Evolutionary conservation across 2,888 invertebrate species (phyloP).

Genomic region (Epinotia demarniana): DNA sequence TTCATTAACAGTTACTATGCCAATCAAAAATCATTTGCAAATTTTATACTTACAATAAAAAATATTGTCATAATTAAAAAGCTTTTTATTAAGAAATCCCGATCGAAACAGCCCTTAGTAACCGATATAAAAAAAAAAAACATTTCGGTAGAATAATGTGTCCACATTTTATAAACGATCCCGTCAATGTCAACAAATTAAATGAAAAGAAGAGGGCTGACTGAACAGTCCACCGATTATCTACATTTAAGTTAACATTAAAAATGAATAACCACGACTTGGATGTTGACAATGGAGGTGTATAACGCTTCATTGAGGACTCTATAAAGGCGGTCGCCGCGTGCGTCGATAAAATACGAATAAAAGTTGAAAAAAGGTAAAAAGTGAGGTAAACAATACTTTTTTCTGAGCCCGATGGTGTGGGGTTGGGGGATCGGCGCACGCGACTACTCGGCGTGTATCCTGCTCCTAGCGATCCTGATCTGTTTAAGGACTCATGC

Average conservation of each 20-base stretch:
- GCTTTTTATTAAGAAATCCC: constrained; percentile 25
- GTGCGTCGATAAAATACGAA: constrained; percentile 77
- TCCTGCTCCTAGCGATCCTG: neutral
- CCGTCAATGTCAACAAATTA: constrained; percentile 58
- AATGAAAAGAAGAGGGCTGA: constrained; percentile 53
- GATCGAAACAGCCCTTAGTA: neutral
- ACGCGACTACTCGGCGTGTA: constrained; percentile 53
- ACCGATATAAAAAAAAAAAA: constrained; percentile 22
- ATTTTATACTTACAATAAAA: constrained; percentile 31
- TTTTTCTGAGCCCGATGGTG: constrained; percentile 73
- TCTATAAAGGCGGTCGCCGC: constrained; percentile 73
- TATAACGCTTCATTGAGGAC: constrained; percentile 73
- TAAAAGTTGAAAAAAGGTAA: constrained; percentile 81
- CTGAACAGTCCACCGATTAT: constrained; percentile 67
- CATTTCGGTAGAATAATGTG: constrained; percentile 25
- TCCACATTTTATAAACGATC: constrained; percentile 47
- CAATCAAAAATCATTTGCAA: constrained; percentile 12
- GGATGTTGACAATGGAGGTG: constrained; percentile 69
- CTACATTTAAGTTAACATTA: constrained; percentile 76
- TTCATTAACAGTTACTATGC: constrained; percentile 12
- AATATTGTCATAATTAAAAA: constrained; percentile 16
- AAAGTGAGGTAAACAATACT: constrained; percentile 83
- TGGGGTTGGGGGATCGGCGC: constrained; percentile 74
- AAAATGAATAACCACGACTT: constrained; percentile 75
- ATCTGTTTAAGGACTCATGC: neutral